Evolutionary conservation across 1,140 invertebrate species (phyloP).

Genomic region (Metaphire vulgaris): DNA sequence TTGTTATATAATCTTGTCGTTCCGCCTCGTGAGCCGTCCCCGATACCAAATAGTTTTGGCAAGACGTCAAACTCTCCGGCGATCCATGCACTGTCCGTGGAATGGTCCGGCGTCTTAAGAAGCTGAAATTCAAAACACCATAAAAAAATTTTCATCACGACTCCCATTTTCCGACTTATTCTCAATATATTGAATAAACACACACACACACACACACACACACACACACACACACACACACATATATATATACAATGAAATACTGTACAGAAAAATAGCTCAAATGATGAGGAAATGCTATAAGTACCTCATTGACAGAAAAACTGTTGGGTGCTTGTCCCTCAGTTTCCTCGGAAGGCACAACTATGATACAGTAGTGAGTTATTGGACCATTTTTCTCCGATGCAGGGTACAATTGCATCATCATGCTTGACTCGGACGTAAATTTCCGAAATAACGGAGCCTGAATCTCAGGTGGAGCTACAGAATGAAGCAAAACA

Average conservation of each 20-base stretch:
- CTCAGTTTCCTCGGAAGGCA: slow-evolving; percentile 72
- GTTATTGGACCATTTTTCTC: slow-evolving; percentile 97
- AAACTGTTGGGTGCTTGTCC: slow-evolving; percentile 81
- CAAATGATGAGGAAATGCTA: too few relatives aligned
- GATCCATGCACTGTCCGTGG: slow-evolving; percentile 64
- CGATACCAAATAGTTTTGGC: slow-evolving; percentile 83
- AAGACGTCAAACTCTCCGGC: slow-evolving; percentile 89
- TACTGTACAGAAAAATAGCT: too few relatives aligned
- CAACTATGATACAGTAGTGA: slow-evolving; percentile 92
- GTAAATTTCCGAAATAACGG: neutral
- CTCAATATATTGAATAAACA: too few relatives aligned
- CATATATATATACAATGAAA: too few relatives aligned
- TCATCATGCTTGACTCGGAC: slow-evolving; percentile 81
- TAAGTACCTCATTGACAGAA: slow-evolving; percentile 74
- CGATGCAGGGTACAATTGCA: slow-evolving; percentile 85
- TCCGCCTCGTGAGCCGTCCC: slow-evolving; percentile 78
- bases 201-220: too few relatives aligned
- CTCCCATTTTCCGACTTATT: too few relatives aligned
- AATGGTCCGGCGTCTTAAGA: slow-evolving; percentile 1
- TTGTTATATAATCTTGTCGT: slow-evolving; percentile 70
- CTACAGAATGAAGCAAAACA: too few relatives aligned
- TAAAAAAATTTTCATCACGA: too few relatives aligned
- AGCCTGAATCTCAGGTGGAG: neutral
- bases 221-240: too few relatives aligned
- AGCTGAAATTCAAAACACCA: neutral